phyloP scores from a whole-genome alignment of 2,797 vertebrate species.

The Myiotriccus ornatus region DNA sequence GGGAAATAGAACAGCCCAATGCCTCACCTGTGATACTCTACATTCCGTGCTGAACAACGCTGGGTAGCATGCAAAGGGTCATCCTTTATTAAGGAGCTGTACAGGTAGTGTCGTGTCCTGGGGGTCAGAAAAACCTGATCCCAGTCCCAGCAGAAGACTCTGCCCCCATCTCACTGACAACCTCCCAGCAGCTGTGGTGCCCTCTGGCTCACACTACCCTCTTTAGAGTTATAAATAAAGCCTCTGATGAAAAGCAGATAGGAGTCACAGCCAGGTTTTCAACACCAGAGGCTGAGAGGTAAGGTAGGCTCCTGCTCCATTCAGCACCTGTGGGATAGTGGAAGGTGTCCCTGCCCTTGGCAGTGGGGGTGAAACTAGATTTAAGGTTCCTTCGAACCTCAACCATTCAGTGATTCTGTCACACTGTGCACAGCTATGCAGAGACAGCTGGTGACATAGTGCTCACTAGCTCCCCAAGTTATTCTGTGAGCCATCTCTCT shows the following conservation, averaged over 20 bases:
- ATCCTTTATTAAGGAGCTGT: background rate
- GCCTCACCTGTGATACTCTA: background rate
- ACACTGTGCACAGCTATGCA: background rate
- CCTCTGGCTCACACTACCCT: background rate
- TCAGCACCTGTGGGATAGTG: background rate
- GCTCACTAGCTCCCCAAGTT: background rate
- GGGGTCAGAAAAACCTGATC: background rate
- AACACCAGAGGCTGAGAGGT: background rate
- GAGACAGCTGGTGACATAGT: background rate
- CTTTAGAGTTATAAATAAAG: background rate
- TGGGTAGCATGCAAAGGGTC: background rate
- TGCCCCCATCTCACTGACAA: background rate
- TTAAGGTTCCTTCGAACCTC: background rate
- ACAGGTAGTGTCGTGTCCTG: background rate
- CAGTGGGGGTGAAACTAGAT: background rate
- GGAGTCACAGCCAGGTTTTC: background rate
- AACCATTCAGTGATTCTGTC: background rate
- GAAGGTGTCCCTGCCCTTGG: background rate
- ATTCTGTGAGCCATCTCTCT: background rate
- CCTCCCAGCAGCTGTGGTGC: background rate
- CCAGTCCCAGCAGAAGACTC: background rate
- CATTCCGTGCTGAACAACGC: too few species aligned
- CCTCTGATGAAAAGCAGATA: background rate
- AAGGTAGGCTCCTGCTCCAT: rapidly evolving
- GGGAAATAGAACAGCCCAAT: background rate